These are phyloP conservation scores for Microcebus lehilahytsara DNA, from an alignment of 2,113 vertebrate species.

Conservation along the genomic window DNA sequence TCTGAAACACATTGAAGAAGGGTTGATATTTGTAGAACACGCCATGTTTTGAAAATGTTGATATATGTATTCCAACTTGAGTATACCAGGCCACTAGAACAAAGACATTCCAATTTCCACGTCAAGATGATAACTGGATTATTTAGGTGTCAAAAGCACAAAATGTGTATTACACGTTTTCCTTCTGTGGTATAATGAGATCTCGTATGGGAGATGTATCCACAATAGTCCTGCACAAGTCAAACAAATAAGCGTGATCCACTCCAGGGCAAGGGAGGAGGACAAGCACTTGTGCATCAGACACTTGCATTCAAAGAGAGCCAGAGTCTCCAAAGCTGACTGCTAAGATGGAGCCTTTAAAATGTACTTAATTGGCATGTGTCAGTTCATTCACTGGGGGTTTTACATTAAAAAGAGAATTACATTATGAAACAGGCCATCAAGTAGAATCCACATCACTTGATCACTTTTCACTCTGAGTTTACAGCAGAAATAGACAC, in stretches of 20 bases:
- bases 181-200: background rate
- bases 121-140: constrained; percentile 57
- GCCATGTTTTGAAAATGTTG: constrained; percentile 29
- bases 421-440: constrained; percentile 39
- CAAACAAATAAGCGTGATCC: constrained; percentile 8
- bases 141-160: constrained; percentile 23
- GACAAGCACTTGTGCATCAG: background rate
- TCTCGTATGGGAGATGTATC: background rate
- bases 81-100: background rate
- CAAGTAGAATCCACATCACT: background rate
- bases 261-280: background rate
- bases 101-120: background rate
- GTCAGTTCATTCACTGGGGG: background rate
- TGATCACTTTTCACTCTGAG: constrained; percentile 32
- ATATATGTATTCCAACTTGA: constrained; percentile 26
- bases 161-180: constrained; percentile 30
- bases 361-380: background rate
- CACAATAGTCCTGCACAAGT: background rate
- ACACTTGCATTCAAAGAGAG: background rate
- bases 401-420: constrained; percentile 37
- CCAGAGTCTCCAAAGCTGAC: background rate
- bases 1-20: background rate
- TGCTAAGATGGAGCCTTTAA: background rate
- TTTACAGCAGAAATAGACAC: constrained; percentile 27
- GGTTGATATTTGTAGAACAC: background rate